Percentiles rank a stretch among this genome's conserved stretches.
Evolutionary conservation across 53 echinoderm and acorn worm species (phyloP).

Genomic region (Luidia sarsii): DNA sequence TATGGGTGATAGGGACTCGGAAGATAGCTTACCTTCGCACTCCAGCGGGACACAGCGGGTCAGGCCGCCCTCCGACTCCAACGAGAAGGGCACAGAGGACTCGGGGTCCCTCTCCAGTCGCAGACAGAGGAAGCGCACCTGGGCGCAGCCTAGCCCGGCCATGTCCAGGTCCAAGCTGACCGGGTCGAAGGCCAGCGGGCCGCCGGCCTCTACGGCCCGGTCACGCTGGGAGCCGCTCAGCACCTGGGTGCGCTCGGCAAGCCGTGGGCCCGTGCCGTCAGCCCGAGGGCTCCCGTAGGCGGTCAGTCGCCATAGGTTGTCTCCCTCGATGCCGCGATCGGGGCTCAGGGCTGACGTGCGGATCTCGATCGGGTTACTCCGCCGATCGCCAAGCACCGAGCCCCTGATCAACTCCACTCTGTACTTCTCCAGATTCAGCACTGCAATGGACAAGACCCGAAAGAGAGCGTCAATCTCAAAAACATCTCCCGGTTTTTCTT

Average conservation of each 20-base stretch:
- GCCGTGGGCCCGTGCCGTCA: slow-evolving; percentile 51
- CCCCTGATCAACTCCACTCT: slow-evolving; percentile 28
- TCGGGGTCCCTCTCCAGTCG: slow-evolving; percentile 40
- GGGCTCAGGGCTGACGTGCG: slow-evolving; percentile 13
- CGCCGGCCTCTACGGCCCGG: slow-evolving; percentile 9
- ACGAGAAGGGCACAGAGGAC: slow-evolving; percentile 50
- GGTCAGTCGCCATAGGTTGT: slow-evolving; percentile 58
- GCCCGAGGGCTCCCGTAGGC: slow-evolving; percentile 67
- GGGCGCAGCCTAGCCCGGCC: slow-evolving; percentile 61
- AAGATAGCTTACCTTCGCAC: slow-evolving; percentile 82
- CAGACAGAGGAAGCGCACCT: slow-evolving; percentile 66
- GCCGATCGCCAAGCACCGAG: slow-evolving; percentile 31
- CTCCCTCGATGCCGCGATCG: slow-evolving; percentile 49
- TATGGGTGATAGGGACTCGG: too few species aligned
- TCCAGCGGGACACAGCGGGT: slow-evolving; percentile 74
- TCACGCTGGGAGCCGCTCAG: slow-evolving; percentile 19
- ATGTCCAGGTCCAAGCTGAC: slow-evolving; percentile 79
- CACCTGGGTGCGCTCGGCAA: slow-evolving; percentile 45
- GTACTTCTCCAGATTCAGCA: slow-evolving; percentile 32
- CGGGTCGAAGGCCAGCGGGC: slow-evolving; percentile 64
- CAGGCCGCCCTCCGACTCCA: slow-evolving; percentile 50
- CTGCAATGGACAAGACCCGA: slow-evolving; percentile 10
- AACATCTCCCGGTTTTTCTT: too few species aligned
- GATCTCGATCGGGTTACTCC: slow-evolving; percentile 19
- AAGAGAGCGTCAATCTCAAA: slow-evolving; percentile 1